Percentiles rank a stretch among this genome's conserved stretches.
Conservation (phyloP, 2,113 vertebrate species). For the Hystrix cristata region DNA sequence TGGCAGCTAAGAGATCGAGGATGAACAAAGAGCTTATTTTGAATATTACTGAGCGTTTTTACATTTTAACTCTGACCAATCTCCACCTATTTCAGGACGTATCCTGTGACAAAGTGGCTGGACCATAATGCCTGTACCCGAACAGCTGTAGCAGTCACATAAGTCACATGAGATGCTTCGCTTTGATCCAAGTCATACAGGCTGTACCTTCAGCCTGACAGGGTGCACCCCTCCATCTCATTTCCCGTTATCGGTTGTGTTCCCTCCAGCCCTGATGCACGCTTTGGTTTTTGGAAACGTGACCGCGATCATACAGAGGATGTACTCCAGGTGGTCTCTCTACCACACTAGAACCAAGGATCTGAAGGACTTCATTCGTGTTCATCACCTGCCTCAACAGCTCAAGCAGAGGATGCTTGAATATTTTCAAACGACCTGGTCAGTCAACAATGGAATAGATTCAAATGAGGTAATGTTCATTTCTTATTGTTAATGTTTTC, state of each 20-base stretch:
- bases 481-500: background rate
- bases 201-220: background rate
- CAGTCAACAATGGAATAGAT: constrained; percentile 99
- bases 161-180: no score
- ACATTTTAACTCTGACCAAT: constrained; percentile 25
- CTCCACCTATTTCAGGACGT: background rate
- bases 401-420: constrained; percentile 99
- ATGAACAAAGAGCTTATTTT: background rate
- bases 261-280: constrained; percentile 95
- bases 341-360: constrained; percentile 99
- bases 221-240: accelerated
- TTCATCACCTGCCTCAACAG: constrained; percentile 97
- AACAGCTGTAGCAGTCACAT: background rate
- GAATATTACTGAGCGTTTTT: background rate
- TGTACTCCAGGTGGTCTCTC: constrained; percentile 99
- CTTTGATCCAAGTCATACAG: background rate
- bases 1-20: background rate
- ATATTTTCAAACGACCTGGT: constrained; percentile 99
- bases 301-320: constrained; percentile 98
- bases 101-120: background rate
- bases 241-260: constrained; percentile 35
- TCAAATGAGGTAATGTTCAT: constrained; percentile 94
- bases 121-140: background rate
- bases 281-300: constrained; percentile 99
- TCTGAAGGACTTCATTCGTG: constrained; percentile 98